Evolutionary conservation across 1,140 invertebrate genomes (phyloP).

Genomic region (Nylanderia fulva): DNA sequence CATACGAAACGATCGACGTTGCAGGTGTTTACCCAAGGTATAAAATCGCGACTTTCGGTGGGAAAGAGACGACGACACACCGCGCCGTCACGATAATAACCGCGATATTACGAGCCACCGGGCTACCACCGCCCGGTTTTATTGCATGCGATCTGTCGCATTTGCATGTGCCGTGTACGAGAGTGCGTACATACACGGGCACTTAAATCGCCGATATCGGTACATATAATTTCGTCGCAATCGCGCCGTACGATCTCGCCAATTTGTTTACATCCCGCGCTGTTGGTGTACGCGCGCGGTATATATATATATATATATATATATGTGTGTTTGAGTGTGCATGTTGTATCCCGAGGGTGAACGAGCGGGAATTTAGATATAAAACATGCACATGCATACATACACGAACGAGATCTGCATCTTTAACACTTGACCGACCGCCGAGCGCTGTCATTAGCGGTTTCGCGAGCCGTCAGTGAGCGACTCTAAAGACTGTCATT

Average conservation of each 20-base stretch:
- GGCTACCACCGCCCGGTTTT: slow-evolving; percentile 48
- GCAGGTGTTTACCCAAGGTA: slow-evolving; percentile 58
- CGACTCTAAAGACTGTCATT: slow-evolving; percentile 14
- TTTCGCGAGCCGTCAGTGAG: not conserved
- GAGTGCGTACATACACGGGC: slow-evolving; percentile 41
- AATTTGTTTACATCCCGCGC: slow-evolving; percentile 53
- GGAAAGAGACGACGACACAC: slow-evolving; percentile 42
- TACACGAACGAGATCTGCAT: slow-evolving; percentile 19
- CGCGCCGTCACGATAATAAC: slow-evolving; percentile 66
- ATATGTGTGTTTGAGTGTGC: too few relatives aligned
- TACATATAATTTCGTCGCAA: slow-evolving; percentile 59
- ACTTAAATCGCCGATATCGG: slow-evolving; percentile 56
- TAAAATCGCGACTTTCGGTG: slow-evolving; percentile 58
- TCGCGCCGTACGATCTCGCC: slow-evolving; percentile 45
- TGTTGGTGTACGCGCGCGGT: not conserved
- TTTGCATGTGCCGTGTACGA: slow-evolving; percentile 61
- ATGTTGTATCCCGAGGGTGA: too few relatives aligned
- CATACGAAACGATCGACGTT: slow-evolving; percentile 51
- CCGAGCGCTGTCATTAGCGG: slow-evolving; percentile 18
- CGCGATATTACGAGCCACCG: slow-evolving; percentile 67
- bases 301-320: too few relatives aligned
- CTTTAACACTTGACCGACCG: slow-evolving; percentile 12
- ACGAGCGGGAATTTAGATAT: slow-evolving; percentile 25
- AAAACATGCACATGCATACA: not conserved
- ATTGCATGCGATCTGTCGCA: slow-evolving; percentile 68